Conservation (phyloP, 2,888 invertebrate genomes). For the Zygogramma bicolorata region DNA sequence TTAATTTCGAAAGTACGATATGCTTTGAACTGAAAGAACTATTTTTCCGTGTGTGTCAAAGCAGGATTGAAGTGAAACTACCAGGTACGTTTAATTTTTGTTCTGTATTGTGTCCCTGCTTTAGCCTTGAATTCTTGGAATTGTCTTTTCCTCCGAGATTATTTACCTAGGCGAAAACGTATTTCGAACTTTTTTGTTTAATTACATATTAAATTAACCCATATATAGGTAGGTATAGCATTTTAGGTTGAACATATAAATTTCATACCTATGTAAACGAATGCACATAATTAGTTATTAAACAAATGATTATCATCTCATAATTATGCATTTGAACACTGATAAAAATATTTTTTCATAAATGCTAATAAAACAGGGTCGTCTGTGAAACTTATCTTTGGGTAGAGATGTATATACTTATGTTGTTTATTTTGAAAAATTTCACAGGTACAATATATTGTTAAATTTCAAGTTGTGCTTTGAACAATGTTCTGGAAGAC, state of each 20-base stretch:
- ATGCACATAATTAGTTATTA: no score
- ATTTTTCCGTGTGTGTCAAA: conserved; percentile 45
- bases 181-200: no score
- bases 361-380: background rate
- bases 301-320: background rate
- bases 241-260: no score
- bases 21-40: conserved; percentile 32
- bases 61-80: conserved; percentile 40
- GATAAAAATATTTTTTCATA: background rate
- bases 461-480: no score
- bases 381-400: background rate
- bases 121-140: conserved; percentile 53
- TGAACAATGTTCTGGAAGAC: no score
- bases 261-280: no score
- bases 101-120: conserved; percentile 53
- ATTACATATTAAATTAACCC: background rate
- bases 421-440: no score
- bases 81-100: conserved; percentile 49
- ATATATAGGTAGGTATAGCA: background rate
- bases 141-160: background rate
- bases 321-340: background rate
- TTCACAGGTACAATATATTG: no score
- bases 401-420: no score
- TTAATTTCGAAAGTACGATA: conserved; percentile 38
- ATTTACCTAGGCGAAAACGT: background rate